These are phyloP conservation scores for Agrochola lychnidis DNA, from an alignment of 2,888 invertebrate genomes.

Conservation along the genomic window DNA sequence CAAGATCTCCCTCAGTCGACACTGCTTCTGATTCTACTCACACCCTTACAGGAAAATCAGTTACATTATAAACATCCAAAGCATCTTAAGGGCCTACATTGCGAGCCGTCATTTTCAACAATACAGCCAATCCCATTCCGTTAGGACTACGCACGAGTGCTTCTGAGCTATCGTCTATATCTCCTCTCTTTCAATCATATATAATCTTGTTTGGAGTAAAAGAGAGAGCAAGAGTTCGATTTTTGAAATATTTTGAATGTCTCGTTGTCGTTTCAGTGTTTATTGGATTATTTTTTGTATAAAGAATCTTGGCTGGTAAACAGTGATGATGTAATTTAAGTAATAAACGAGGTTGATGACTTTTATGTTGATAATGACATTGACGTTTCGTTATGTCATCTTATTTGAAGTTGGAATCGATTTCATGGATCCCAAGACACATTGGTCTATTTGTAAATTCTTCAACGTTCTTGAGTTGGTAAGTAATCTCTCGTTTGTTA, in stretches of 20 bases:
- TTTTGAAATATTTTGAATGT: slow-evolving; percentile 67
- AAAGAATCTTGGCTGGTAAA: slow-evolving; percentile 53
- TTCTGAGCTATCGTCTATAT: slow-evolving; percentile 46
- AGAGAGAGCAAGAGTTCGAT: slow-evolving; percentile 52
- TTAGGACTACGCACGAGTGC: slow-evolving; percentile 77
- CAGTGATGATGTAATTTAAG: slow-evolving; percentile 59
- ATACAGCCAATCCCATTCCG: slow-evolving; percentile 69
- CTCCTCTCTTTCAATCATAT: slow-evolving; percentile 55
- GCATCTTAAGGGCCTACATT: slow-evolving; percentile 58
- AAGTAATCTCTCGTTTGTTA: background rate
- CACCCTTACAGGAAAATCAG: slow-evolving; percentile 52
- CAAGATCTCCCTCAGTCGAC: slow-evolving; percentile 3
- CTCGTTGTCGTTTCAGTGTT: slow-evolving; percentile 60
- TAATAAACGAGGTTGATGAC: slow-evolving; percentile 57
- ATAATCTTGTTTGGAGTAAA: slow-evolving; percentile 25
- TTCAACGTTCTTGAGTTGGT: background rate
- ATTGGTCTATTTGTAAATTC: slow-evolving; percentile 29
- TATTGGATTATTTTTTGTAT: slow-evolving; percentile 66
- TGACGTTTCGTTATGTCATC: slow-evolving; percentile 52
- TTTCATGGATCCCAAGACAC: slow-evolving; percentile 33
- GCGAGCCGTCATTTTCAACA: slow-evolving; percentile 62
- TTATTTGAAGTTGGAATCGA: slow-evolving; percentile 34
- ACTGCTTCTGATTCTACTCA: slow-evolving; percentile 39
- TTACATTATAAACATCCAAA: slow-evolving; percentile 61
- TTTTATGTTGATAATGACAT: slow-evolving; percentile 47